phyloP scores from a whole-genome alignment of 2,797 vertebrate genomes.

The Meriones psammophilus region DNA sequence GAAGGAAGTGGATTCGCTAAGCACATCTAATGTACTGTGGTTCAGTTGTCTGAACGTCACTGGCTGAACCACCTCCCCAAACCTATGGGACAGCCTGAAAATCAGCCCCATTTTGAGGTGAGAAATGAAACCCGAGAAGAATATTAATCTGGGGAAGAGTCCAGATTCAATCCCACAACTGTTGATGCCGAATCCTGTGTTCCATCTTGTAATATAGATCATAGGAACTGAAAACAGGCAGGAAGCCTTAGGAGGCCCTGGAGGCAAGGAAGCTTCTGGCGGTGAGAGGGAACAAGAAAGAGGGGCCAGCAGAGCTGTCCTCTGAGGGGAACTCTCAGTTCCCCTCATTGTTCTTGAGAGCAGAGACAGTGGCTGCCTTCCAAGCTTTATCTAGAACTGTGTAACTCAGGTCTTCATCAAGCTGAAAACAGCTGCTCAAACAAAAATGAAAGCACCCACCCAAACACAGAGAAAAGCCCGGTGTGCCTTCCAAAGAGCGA shows the following conservation, averaged over 20 bases:
- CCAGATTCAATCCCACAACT: not conserved
- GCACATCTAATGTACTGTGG: not conserved
- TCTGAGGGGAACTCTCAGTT: not conserved
- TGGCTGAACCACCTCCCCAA: not conserved
- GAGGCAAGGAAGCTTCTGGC: not conserved
- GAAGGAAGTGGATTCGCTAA: not conserved
- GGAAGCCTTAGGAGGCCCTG: too few species aligned
- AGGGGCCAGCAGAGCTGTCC: not conserved
- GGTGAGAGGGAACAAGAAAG: not conserved
- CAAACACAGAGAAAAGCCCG: too few species aligned
- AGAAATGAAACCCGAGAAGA: not conserved
- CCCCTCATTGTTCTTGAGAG: too few species aligned
- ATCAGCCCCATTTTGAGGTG: not conserved
- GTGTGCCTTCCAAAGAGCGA: not conserved
- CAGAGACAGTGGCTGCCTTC: not conserved
- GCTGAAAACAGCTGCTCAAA: not conserved
- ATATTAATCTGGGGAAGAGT: not conserved
- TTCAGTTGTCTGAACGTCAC: not conserved
- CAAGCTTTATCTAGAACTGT: not conserved
- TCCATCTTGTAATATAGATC: not conserved
- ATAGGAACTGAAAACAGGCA: not conserved
- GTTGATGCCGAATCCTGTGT: not conserved
- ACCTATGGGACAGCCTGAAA: not conserved
- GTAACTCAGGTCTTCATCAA: not conserved
- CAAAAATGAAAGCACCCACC: not conserved